Evolutionary conservation across 2,888 invertebrate species (phyloP), one percentile per base, ranked within the genome.

Genomic region (Polydrusus tereticollis): DNA sequence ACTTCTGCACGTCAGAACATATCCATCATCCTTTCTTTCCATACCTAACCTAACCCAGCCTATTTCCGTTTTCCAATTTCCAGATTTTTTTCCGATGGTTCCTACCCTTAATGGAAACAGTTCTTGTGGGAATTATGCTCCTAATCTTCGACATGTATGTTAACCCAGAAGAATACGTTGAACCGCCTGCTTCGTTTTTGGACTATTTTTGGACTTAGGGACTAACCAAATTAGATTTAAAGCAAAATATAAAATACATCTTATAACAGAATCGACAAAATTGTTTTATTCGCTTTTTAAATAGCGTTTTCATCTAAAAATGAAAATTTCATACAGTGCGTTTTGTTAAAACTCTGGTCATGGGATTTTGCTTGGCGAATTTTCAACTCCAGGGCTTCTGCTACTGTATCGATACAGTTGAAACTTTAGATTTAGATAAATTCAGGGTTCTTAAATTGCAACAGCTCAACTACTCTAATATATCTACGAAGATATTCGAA

Each of bases 161-260:
- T 85, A 78, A 86, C 86, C 83, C 86, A 83, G 52, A 87, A 85
- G 74, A 80, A 65, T 83, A 83, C 75, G 79, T 60, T n/a, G 68
- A 74, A 52, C 36, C 47, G 36, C 59, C 63, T n/a, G 62, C 45
- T 18, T 69, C 70, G 8, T 67, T 60, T 63, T 21, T 72, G 57
- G 67, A 72, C 18, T 67, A 62, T 23, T 20, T 72, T 62, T 72
- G 72, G 72, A 55, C 58, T 23, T 67, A 70, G 60, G 45, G 23
- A 38, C 14, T 60, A 69, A 38, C 63, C 12, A 58, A 70, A 70
- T 64, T 70, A 69, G 63, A 14, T 52, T 62, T 69, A 57, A 69
- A 57, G 50, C 18, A 69, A 64, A 70, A 36, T 14, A 20, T 58
- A 58, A 66, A 52, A 60, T 55, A 69, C 60, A 69, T 29, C 21